Evolutionary conservation across 2,113 vertebrate genomes (phyloP).

Genomic region (Ceyx melanurus): DNA sequence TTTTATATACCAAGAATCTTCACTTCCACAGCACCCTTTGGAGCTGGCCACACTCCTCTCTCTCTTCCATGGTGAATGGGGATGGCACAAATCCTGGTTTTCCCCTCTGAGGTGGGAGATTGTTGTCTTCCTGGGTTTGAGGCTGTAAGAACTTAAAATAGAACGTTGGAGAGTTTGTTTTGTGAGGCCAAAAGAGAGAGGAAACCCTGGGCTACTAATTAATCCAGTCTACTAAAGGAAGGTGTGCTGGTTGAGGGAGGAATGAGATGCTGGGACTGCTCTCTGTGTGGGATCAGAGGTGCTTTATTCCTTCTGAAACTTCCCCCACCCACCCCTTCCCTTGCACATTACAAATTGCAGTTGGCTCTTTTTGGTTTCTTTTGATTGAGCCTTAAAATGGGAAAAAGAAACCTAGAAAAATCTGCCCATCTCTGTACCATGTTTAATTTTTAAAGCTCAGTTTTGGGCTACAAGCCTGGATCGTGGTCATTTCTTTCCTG

Average conservation of each 20-base stretch:
- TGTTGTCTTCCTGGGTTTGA: neutral
- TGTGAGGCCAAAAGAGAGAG: neutral
- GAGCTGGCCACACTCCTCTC: neutral
- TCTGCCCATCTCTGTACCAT: neutral
- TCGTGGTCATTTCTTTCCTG: neutral
- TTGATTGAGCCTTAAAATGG: neutral
- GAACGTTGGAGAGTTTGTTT: neutral
- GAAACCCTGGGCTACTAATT: neutral
- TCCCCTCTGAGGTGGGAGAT: neutral
- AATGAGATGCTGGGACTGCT: neutral
- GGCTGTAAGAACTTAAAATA: neutral
- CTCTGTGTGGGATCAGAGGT: neutral
- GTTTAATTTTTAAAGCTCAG: neutral
- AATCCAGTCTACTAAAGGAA: neutral
- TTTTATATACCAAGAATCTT: neutral
- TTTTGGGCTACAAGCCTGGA: neutral
- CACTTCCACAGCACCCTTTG: neutral
- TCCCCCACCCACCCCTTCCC: rapidly evolving
- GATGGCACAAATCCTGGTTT: neutral
- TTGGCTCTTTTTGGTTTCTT: neutral
- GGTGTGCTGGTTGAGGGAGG: neutral
- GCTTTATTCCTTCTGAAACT: neutral
- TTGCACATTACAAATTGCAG: neutral
- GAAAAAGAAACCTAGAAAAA: neutral
- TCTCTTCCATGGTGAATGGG: neutral